Evolutionary conservation across 2,888 invertebrate genomes (phyloP).

Genomic region (Calliopum simillimum): DNA sequence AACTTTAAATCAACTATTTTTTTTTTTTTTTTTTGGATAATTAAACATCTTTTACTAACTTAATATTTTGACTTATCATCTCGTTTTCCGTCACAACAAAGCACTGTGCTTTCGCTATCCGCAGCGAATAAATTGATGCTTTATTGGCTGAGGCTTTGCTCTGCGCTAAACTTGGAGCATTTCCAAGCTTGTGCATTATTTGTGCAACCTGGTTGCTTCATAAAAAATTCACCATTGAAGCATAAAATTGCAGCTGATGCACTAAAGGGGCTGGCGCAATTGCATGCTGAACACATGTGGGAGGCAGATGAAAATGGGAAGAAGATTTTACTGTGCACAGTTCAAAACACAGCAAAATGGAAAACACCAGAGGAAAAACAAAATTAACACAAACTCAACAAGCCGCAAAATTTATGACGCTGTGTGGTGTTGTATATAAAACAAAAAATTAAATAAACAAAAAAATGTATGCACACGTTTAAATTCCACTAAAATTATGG

Average conservation of each 20-base stretch:
- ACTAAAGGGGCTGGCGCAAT: not conserved
- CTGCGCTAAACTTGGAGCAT: too few species aligned
- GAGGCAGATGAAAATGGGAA: not conserved
- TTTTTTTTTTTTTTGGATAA: too few species aligned
- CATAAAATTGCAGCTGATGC: slow-evolving; percentile 57
- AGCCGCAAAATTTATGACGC: slow-evolving; percentile 57
- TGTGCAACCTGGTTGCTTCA: slow-evolving; percentile 59
- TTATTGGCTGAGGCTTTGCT: slow-evolving; percentile 53
- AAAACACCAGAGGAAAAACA: not conserved
- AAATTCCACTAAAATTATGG: too few species aligned
- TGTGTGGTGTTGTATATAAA: slow-evolving; percentile 32
- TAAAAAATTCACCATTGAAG: slow-evolving; percentile 60
- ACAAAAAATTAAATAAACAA: too few species aligned
- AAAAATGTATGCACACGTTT: too few species aligned
- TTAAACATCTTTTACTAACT: too few species aligned
- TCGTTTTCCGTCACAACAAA: not conserved
- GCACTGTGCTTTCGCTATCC: not conserved
- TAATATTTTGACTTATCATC: not conserved
- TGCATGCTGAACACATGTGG: too few species aligned
- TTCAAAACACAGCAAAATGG: not conserved
- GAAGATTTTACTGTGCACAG: not conserved
- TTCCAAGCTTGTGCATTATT: slow-evolving; percentile 55
- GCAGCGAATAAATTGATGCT: slow-evolving; percentile 42
- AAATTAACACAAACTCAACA: slow-evolving; percentile 39
- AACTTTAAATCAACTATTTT: too few species aligned